Base-by-base conservation (phyloP, 2,888 invertebrate species). In the Heliconius erato region DNA sequence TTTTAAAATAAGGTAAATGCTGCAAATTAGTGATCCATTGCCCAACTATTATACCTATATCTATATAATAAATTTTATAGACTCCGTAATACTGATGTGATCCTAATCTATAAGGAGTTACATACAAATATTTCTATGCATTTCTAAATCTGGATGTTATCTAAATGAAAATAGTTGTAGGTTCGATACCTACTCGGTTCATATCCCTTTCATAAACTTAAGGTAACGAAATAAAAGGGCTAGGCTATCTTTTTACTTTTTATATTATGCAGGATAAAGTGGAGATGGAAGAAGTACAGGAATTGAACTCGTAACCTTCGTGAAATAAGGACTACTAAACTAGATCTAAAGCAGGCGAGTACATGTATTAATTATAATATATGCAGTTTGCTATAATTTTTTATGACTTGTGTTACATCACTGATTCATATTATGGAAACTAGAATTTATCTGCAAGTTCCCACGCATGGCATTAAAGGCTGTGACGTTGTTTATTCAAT, bases 371-470 rank as follows among this genome's bases (percentile, higher is more conserved):
- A 54, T 23, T 19, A 19, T 54, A 54, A 49, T 26, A 49, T n/a
- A 63, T 63, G 63, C n/a, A 74, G 23, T 6, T n/a, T n/a, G 35
- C n/a, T 40, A 63, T 32, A 63, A n/a, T 63, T 35, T 40, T 76
- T 76, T 63, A 76, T 63, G 16, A 35, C 6, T 26, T 26, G 4
- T 69, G 59, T 81, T 63, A 69, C 44, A 77, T 80, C 69, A 81
- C 28, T 81, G 76, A 69, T 54, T 77, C 44, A 71, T 77, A 79
- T 67, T 82, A 83, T 78, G 74, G 77, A 49, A 82, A 83, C 82
- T 67, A 79, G 83, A 65, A 49, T n/a, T 54, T 69, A 79, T 74
- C 32, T 49, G 63, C 28, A 54, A 71, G 65, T 84, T 84, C 82
- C 82, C 82, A 82, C 84, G 84, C 82, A n/a, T 78, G 40, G 28